Evolutionary conservation across 2,888 invertebrate genomes (phyloP).

Genomic region (Ennomos fuscantarius): DNA sequence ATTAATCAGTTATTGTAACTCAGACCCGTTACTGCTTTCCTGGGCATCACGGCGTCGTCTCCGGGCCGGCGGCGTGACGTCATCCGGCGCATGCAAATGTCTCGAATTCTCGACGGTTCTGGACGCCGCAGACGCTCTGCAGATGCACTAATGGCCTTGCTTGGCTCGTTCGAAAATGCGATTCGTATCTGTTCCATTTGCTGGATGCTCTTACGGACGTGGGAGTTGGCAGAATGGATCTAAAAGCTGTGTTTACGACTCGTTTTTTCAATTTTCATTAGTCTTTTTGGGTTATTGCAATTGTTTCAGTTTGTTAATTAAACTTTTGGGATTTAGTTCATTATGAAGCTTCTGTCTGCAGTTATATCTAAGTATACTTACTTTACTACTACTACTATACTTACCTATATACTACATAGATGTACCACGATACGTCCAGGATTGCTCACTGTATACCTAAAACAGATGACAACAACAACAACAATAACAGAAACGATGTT

Average conservation of each 20-base stretch:
- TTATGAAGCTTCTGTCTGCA: too few relatives aligned
- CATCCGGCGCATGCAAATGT: slow-evolving; percentile 45
- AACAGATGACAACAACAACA: too few relatives aligned
- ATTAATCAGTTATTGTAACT: too few relatives aligned
- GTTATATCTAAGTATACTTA: too few relatives aligned
- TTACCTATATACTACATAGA: too few relatives aligned
- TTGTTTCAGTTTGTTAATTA: too few relatives aligned
- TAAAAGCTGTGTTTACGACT: background rate
- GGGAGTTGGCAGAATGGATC: background rate
- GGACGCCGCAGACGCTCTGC: slow-evolving; percentile 48
- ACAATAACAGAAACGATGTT: too few relatives aligned
- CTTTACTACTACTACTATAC: too few relatives aligned
- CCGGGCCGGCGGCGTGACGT: slow-evolving; percentile 36
- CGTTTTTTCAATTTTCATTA: background rate
- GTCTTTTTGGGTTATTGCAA: background rate
- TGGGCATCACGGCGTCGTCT: background rate
- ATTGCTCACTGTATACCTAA: too few relatives aligned
- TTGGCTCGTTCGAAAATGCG: slow-evolving; percentile 53
- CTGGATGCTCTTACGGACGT: slow-evolving; percentile 11
- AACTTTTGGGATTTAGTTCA: background rate
- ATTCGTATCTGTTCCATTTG: slow-evolving; percentile 52
- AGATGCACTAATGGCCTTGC: slow-evolving; percentile 58
- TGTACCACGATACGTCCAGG: too few relatives aligned
- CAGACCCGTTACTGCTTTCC: slow-evolving; percentile 6
- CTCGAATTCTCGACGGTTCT: slow-evolving; percentile 42